A percentile compares a stretch with the other conserved stretches of the same genome.
These are phyloP conservation scores for Marasmarcha lunaedactyla DNA, from an alignment of 2,888 invertebrate genomes.

Conservation along the genomic window DNA sequence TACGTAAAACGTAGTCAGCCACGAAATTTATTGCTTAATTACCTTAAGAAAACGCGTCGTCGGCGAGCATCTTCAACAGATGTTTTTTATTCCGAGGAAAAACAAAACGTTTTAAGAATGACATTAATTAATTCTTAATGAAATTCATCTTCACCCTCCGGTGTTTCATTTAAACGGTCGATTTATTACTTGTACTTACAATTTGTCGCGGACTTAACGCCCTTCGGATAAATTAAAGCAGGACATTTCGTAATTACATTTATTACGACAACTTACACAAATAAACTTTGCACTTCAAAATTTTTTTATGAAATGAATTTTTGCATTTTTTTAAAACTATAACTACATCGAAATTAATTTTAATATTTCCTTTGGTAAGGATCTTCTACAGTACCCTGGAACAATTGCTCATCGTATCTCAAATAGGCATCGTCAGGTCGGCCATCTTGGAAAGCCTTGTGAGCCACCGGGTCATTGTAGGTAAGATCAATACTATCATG, in stretches of 20 bases:
- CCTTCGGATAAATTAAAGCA: conserved; percentile 43
- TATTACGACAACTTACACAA: conserved; percentile 44
- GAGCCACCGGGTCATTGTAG: conserved; percentile 39
- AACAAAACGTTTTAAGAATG: conserved; percentile 69
- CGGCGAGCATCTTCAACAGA: conserved; percentile 46
- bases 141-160: conserved; percentile 69
- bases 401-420: conserved; percentile 52
- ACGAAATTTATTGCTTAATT: conserved; percentile 71
- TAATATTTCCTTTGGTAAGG: conserved; percentile 58
- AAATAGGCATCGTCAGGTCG: conserved; percentile 48
- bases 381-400: conserved; percentile 51
- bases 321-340: background rate
- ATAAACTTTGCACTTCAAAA: conserved; percentile 1
- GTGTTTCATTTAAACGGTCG: conserved; percentile 63
- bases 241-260: conserved; percentile 49
- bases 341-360: conserved; percentile 7
- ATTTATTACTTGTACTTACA: conserved; percentile 60
- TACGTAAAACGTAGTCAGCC: conserved; percentile 61
- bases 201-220: conserved; percentile 53
- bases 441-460: conserved; percentile 45
- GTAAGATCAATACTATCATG: conserved; percentile 36
- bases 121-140: conserved; percentile 72
- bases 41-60: conserved; percentile 67
- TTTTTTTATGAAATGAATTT: background rate
- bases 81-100: conserved; percentile 67